Evolutionary conservation across 2,888 invertebrate species (phyloP), one percentile per base, ranked within the genome.

Genomic region (Cheilosia variabilis): DNA sequence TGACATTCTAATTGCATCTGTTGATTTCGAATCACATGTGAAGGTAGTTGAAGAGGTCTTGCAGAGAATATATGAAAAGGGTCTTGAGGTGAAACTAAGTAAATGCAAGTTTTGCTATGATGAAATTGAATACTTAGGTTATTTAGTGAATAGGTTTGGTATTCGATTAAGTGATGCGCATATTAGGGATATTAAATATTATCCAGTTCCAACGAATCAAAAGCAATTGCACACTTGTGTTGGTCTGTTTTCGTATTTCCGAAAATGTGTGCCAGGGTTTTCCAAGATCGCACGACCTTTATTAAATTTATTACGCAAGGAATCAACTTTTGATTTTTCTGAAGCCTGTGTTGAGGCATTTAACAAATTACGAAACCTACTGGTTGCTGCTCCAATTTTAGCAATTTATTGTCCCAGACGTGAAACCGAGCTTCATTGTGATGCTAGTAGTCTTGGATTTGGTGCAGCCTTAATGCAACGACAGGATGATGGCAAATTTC

Each of bases 371-470:
- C 5, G 34, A 24, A 45, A 73, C 22, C 10, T 60, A 13, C n/a
- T 62, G 19, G 22, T 37, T 4, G 34, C 41, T 31, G 34, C 62
- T 62, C 88, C 88, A 52, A 82, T 90, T 19, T 77, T 91, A 13
- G 87, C 88, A 3, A 58, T 90, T 2, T 91, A 88, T 62, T 81
- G 89, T 22, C 88, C 88, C 13, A 66, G 82, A 81, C 52, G 62
- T 19, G 57, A 58, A 55, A 88, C 88, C 34, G 88, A 90, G 76
- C 65, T 89, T 7, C 89, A 90, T 63, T 89, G 89, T 1, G 89
- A 90, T 72, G 90, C 90, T 7, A 89, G 88, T 65, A 43, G 83
- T n/a, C n/a, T 87, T 1, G 89, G 89, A 0, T 65, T 89, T 47
- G 89, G 88, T 15, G 89, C 89, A 5, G 88, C 89, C 7, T 47